phyloP scores from a whole-genome alignment of 2,113 vertebrate genomes.

The Antigone vipio region DNA sequence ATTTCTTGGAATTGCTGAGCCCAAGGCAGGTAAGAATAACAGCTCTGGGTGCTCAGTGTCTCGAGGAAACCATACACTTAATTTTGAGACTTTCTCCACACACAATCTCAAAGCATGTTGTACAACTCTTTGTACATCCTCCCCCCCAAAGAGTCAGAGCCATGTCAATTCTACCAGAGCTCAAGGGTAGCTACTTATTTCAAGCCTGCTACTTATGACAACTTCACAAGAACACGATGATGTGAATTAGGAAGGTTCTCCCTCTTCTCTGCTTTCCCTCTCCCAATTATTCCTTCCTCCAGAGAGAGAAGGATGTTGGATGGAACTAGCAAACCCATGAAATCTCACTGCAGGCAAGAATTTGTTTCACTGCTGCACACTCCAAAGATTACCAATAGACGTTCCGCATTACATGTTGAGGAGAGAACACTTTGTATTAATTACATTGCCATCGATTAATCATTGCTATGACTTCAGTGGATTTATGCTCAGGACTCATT shows the following conservation, averaged over 20 bases:
- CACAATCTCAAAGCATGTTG: not conserved
- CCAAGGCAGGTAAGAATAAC: not conserved
- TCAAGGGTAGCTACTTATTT: not conserved
- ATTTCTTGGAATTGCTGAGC: not conserved
- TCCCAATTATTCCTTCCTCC: not conserved
- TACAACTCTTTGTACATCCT: not conserved
- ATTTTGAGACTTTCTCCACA: not conserved
- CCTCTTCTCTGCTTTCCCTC: not conserved
- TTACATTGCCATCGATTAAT: not conserved
- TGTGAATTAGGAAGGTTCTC: not conserved
- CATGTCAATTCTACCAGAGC: not conserved
- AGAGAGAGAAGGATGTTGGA: not conserved
- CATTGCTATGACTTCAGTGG: not conserved
- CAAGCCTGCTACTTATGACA: not conserved
- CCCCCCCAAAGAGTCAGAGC: not conserved
- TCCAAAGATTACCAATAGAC: not conserved
- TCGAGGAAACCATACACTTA: accelerated
- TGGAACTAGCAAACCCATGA: not conserved
- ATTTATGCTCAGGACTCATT: not conserved
- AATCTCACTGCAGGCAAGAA: not conserved
- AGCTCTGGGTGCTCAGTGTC: not conserved
- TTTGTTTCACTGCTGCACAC: not conserved
- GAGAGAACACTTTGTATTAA: not conserved
- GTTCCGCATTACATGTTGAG: not conserved
- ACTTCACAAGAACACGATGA: not conserved